phyloP scores from a whole-genome alignment of 2,797 vertebrate genomes.

The Eurystomus glaucurus region DNA sequence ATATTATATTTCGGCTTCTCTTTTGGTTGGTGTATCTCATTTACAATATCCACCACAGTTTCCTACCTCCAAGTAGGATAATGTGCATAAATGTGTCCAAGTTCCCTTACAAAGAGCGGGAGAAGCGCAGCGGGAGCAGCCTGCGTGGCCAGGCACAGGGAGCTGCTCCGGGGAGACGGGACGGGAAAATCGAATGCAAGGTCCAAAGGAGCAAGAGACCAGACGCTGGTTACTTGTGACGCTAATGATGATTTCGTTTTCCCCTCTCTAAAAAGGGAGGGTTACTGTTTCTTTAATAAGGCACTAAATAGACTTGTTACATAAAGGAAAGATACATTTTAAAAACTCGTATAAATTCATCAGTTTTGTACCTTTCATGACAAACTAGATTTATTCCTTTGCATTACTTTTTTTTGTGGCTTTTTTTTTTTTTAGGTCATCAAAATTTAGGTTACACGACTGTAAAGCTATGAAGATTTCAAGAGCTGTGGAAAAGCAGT shows the following conservation, averaged over 20 bases:
- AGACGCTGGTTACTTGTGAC: conserved; percentile 54
- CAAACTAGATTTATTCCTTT: conserved; percentile 41
- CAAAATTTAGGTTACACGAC: conserved; percentile 31
- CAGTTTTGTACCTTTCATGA: conserved; percentile 62
- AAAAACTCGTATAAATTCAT: conserved; percentile 43
- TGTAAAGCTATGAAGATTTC: conserved; percentile 66
- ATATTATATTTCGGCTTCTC: conserved; percentile 41
- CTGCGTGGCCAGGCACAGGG: conserved; percentile 25
- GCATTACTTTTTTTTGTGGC: neutral
- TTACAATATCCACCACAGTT: conserved; percentile 65
- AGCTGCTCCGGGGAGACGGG: conserved; percentile 19
- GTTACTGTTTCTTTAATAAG: conserved; percentile 76
- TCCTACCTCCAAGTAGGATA: conserved; percentile 45
- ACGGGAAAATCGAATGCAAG: conserved; percentile 35
- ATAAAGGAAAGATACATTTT: conserved; percentile 71
- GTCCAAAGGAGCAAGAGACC: conserved; percentile 62
- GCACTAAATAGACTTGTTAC: conserved; percentile 82
- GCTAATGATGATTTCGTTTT: conserved; percentile 11
- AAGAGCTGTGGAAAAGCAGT: conserved; percentile 48
- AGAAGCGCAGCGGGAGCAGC: conserved; percentile 24
- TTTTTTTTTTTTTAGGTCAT: conserved; percentile 19
- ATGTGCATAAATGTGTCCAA: conserved; percentile 73
- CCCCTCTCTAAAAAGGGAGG: conserved; percentile 43
- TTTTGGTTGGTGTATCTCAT: conserved; percentile 47
- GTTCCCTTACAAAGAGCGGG: conserved; percentile 19